Base-by-base conservation (phyloP, 1,140 invertebrate species). In the Solen grandis region DNA sequence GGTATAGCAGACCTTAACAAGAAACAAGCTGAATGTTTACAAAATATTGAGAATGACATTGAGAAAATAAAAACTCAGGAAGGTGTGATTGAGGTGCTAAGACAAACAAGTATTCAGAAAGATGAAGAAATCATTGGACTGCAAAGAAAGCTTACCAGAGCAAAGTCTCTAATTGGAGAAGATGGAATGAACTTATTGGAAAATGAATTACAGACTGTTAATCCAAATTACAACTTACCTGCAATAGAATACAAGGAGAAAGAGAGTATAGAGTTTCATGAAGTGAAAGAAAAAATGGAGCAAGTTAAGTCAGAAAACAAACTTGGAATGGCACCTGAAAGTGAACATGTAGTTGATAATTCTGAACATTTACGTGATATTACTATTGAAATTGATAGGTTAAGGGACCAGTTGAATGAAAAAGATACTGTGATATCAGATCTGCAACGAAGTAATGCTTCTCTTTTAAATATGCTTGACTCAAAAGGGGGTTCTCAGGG, bases 401-500 rank as follows among this genome's bases (percentile, higher is more conserved):
- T 90, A 10, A 59, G 82, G 57, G 66, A 54, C 22, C 68, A 85
- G 19, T 33, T 90, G 5, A 70, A 81, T 50, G 87, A 90, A 46
- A 90, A 90, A 78, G 90, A 91, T 74, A 70, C 82, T 22, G 83
- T 90, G 22, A 88, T 91, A n/a, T 54, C 76, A 10, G 88, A 91
- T 31, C 63, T 91, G 38, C 88, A 90, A 60, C 86, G 66, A 50
- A 90, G 86, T 54, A 91, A 90, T 82, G 68, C 84, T 3, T 87
- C 87, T 5, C 63, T 92, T 31, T 52, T 91, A 27, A 86, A 88
- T 59, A 87, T 92, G 83, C 70, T 92, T 27, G 90, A 92, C 46
- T 83, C 84, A n/a, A 87, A 86, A 57, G 88, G 89, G 10, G 27
- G 87, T 19, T 79, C 82, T 10, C 50, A 76, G 35, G 87, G 87